Evolutionary conservation across 2,888 invertebrate genomes (phyloP), one percentile per base, ranked within the genome.

Genomic region (Drosophila mimetica): DNA sequence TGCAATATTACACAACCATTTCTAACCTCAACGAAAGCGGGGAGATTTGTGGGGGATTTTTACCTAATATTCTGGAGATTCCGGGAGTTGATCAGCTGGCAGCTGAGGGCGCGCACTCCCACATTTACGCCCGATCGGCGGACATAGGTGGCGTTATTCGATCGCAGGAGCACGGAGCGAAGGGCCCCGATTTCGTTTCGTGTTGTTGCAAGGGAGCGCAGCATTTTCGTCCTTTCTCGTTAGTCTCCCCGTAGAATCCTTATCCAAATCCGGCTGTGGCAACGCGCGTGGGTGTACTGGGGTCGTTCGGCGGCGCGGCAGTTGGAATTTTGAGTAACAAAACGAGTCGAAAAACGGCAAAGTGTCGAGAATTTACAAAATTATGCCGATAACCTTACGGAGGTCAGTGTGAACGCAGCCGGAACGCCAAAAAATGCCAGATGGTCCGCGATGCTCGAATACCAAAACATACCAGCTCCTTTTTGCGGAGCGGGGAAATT

Each of bases 181-280:
- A 95, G 91, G 34, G 78, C 74, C 75, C 89, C 73, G 84, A 94
- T 91, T 91, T 95, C 94, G 91, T 94, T 95, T 93, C 95, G 94
- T 91, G 94, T 92, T 88, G 94, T 92, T 89, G 94, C 92, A 88
- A 95, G 94, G 92, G 95, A 94, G 93, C 96, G 94, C 92, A 96
- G 93, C 96, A 96, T 96, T 91, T 37, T 81, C 52, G 59, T 59
- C 30, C 46, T 64, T 48, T 25, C 13, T 42, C 25, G 50, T 50
- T 16, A 32, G 18, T 46, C 39, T 52, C 32, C 42, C 28, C 36
- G 58, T 52, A 30, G 20, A 20, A 22, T 41, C 30, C 39, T 28
- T 37, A 14, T 44, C 18, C 18, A 22, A 25, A 18, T 71, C 48
- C 42, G 39, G 42, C 11, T 30, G 16, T 25, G 54, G 22, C n/a